Conservation (phyloP, 2,888 invertebrate genomes). For the Charanyca ferruginea region DNA sequence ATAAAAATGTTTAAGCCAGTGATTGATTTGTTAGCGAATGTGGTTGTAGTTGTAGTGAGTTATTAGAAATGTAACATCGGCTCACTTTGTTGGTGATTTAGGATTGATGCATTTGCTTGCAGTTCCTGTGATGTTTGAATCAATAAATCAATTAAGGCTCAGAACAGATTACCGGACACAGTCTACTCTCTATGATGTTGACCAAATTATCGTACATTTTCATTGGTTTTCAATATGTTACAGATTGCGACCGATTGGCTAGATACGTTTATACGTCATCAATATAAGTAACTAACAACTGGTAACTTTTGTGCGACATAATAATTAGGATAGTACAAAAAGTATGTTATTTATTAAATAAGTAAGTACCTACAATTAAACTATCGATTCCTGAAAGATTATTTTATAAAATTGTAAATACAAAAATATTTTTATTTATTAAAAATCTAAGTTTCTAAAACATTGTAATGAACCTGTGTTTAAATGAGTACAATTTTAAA, state of each 20-base stretch:
- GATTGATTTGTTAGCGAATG: constrained; percentile 62
- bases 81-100: constrained; percentile 42
- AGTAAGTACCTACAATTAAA: no score
- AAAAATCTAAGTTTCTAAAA: no score
- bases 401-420: no score
- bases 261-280: not conserved
- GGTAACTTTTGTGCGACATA: no score
- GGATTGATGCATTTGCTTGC: constrained; percentile 38
- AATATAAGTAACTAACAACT: not conserved
- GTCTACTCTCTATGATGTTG: constrained; percentile 6
- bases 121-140: constrained; percentile 39
- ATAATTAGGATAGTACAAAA: no score
- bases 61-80: constrained; percentile 42
- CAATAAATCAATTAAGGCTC: constrained; percentile 21
- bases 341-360: no score
- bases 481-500: no score
- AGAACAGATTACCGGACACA: not conserved
- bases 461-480: no score
- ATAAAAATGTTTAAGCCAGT: constrained; percentile 66
- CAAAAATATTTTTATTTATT: no score
- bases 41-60: constrained; percentile 56
- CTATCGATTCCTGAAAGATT: no score
- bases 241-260: not conserved
- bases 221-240: constrained; percentile 10
- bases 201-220: not conserved